Evolutionary conservation across 2,797 vertebrate genomes (phyloP).

Genomic region (Martes flavigula): DNA sequence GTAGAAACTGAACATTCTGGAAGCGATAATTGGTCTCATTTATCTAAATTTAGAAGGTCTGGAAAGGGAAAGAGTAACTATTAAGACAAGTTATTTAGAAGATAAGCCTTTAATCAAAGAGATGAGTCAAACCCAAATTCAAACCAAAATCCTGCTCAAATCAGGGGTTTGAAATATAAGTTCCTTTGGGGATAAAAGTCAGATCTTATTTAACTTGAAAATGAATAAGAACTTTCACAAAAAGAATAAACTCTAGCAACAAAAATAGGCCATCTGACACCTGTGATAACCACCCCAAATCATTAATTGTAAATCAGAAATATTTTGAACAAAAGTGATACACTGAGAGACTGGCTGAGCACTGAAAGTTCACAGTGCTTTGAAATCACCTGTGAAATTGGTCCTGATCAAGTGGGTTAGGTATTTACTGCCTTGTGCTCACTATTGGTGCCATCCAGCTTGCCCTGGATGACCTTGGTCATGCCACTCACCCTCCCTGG

Average conservation of each 20-base stretch:
- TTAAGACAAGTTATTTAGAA: slow-evolving; percentile 77
- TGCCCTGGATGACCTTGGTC: not conserved
- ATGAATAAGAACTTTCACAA: slow-evolving; percentile 54
- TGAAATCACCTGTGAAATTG: not conserved
- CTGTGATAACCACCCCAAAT: slow-evolving; percentile 33
- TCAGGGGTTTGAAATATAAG: slow-evolving; percentile 66
- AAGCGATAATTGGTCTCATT: slow-evolving; percentile 75
- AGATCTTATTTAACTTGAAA: slow-evolving; percentile 72
- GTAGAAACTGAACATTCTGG: slow-evolving; percentile 76
- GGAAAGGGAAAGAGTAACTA: slow-evolving; percentile 73
- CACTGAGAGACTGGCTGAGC: not conserved
- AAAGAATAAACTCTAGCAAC: slow-evolving; percentile 59
- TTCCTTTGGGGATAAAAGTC: slow-evolving; percentile 71
- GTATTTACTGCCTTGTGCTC: not conserved
- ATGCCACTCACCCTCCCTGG: not conserved
- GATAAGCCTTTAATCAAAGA: slow-evolving; percentile 79
- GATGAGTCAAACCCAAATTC: slow-evolving; percentile 72
- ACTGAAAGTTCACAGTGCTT: not conserved
- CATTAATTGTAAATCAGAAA: slow-evolving; percentile 51
- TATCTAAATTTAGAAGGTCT: slow-evolving; percentile 79
- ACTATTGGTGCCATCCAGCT: not conserved
- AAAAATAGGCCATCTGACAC: slow-evolving; percentile 68
- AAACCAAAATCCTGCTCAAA: slow-evolving; percentile 68
- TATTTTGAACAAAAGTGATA: slow-evolving; percentile 40
- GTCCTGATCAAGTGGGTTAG: not conserved